phyloP scores from a whole-genome alignment of 92 coral and sea anemone genomes.

The Chrysogorgia sp. region DNA sequence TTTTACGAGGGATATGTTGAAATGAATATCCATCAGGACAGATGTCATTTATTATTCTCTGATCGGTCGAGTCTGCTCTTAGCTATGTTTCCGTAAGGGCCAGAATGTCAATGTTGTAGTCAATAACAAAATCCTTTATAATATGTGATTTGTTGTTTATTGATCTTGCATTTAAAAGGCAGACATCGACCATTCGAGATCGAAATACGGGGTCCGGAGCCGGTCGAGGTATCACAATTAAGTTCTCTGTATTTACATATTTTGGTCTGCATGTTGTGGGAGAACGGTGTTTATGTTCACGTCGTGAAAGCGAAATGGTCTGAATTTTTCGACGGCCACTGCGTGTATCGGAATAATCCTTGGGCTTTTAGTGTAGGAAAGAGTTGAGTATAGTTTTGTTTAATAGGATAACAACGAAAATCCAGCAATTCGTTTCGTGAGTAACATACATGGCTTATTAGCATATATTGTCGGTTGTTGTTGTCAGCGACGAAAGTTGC shows the following conservation, averaged over 20 bases:
- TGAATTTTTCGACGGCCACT: too few relatives aligned
- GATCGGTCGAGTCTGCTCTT: not conserved
- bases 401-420: too few relatives aligned
- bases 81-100: slow-evolving; percentile 27
- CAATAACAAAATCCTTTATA: slow-evolving; percentile 28
- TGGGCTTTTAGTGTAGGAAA: too few relatives aligned
- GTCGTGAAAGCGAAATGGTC: too few relatives aligned
- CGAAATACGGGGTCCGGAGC: not conserved
- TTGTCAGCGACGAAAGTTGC: too few relatives aligned
- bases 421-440: too few relatives aligned
- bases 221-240: slow-evolving; percentile 12
- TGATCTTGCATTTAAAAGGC: slow-evolving; percentile 33
- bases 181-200: not conserved
- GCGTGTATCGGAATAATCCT: too few relatives aligned
- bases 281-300: too few relatives aligned
- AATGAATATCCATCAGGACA: slow-evolving; percentile 32
- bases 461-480: too few relatives aligned
- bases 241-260: not conserved
- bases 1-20: slow-evolving; percentile 14
- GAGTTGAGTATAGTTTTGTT: too few relatives aligned
- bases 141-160: slow-evolving; percentile 7
- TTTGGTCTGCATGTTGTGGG: too few relatives aligned
- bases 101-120: slow-evolving; percentile 5
- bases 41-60: not conserved
- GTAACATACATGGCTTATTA: too few relatives aligned